These are phyloP conservation scores for Gouania willdenowi DNA, from an alignment of 2,797 vertebrate genomes.

Conservation along the genomic window DNA sequence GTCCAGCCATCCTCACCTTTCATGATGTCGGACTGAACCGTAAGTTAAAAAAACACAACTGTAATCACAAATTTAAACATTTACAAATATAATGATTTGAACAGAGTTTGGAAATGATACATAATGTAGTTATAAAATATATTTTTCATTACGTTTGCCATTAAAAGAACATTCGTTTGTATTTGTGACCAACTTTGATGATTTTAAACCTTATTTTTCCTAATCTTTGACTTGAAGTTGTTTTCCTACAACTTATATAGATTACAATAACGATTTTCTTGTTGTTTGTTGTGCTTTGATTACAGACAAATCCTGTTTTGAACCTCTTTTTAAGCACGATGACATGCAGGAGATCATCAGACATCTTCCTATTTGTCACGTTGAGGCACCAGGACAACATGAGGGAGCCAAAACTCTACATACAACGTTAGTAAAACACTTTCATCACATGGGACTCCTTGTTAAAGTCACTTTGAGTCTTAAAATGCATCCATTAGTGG, in stretches of 20 bases:
- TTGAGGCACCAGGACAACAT: slow-evolving; percentile 93
- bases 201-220: neutral
- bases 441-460: neutral
- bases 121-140: too few species aligned
- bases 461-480: neutral
- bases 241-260: too few species aligned
- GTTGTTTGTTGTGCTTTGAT: neutral
- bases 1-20: slow-evolving; percentile 89
- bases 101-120: too few species aligned
- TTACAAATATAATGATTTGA: too few species aligned
- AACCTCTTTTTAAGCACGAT: slow-evolving; percentile 85
- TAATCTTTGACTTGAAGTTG: too few species aligned
- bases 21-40: slow-evolving; percentile 93
- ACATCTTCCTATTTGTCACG: slow-evolving; percentile 88
- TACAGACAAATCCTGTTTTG: slow-evolving; percentile 90
- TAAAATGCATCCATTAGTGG: neutral
- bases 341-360: slow-evolving; percentile 93
- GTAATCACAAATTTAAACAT: too few species aligned
- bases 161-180: too few species aligned
- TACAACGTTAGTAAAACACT: slow-evolving; percentile 68
- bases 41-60: too few species aligned
- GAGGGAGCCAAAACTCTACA: slow-evolving; percentile 85
- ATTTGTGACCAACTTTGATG: too few species aligned
- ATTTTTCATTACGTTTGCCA: too few species aligned
- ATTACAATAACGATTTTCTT: too few species aligned